Evolutionary conservation across 2,113 vertebrate species (phyloP), one percentile per base, ranked within the genome.

Genomic region (Notarius lentiginosus): DNA sequence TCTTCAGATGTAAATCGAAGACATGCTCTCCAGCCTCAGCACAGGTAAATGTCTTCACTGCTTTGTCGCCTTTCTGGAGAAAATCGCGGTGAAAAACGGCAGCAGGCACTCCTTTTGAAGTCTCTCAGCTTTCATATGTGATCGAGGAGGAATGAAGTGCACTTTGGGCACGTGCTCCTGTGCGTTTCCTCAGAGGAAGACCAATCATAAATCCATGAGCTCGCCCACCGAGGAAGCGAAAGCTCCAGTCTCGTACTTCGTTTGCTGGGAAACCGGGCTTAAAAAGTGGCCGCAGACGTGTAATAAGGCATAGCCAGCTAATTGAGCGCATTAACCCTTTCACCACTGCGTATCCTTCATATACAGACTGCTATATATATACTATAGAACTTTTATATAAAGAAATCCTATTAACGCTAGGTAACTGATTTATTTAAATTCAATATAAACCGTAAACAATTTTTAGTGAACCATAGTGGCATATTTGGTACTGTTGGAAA

Each of bases 21-120:
- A 89, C 86, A 94, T 94, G 94, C 84, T 79, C 84, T 63, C 84
- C 89, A 88, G 79, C 83, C 76, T 82, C 49, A 80, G 79, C 65
- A 86, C 88, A 89, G 93, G 93, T 94, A 90, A 90, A 86, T 4
- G 34, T 56, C 30, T 47, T 47, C 14, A 55, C 81, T 63, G 1
- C 12, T 86, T 73, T 47, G 11, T 47, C 60, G 20, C 10, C 8
- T 0, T 73, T 60, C 27, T 20, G 53, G 4, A 79, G 55, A 15
- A 80, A 6, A 0, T 41, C 27, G 0, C 73, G 53, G 49, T n/a
- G 22, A 11, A 68, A 53, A 22, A 2, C 34, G 17, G 10, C 47
- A 55, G 63, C 5, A 79, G 15, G 34, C 77, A 34, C 15, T 2
- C 34, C 53, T 60, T 53, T 60, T 65, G 49, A 49, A 66, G 30